Evolutionary conservation across 2,797 vertebrate genomes (phyloP), one percentile per base, ranked within the genome.

Genomic region (Limnodromus scolopaceus): DNA sequence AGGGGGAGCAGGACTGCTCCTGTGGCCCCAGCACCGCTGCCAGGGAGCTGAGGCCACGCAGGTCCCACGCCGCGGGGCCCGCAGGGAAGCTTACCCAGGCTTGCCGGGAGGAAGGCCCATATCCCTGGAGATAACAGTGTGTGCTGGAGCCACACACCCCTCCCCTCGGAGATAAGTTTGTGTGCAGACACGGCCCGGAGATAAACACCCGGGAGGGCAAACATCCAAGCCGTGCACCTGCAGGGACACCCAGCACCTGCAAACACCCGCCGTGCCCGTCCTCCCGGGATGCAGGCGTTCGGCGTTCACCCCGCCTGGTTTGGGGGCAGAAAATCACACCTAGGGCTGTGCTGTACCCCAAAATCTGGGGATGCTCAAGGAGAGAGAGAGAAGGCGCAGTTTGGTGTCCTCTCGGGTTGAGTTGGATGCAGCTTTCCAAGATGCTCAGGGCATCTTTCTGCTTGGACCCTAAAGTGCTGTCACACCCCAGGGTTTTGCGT

Each of bases 31-130:
- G 39, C 68, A 7, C 27, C 2, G 1, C 76, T 32, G 38, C n/a
- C 1, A 2, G 30, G 36, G 27, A 25, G 57, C 64, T 0, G 14
- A 43, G 36, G 20, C n/a, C 3, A 1, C 0, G 0, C 11, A 3
- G 55, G 16, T 41, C 17, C 41, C 23, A 1, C 24, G 36, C 46
- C 0, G 0, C 2, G 1, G 54, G 60, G 23, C 71, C 58, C 2
- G 2, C 5, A 1, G 49, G 8, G 34, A 34, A 36, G 57, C 38
- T 61, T 43, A 25, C 16, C 58, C 48, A 6, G 8, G 2, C 1
- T 41, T 0, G 2, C 87, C 54, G 2, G 1, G 58, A 53, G 49
- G n/a, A 72, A 61, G 28, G n/a, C 65, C 61, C 71, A 20, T 32
- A 17, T 61, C 84, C 71, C 76, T 58, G 0, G 19, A 83, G 90